Evolutionary conservation across 2,888 invertebrate genomes (phyloP), one percentile per base, ranked within the genome.

Genomic region (Timema podura): DNA sequence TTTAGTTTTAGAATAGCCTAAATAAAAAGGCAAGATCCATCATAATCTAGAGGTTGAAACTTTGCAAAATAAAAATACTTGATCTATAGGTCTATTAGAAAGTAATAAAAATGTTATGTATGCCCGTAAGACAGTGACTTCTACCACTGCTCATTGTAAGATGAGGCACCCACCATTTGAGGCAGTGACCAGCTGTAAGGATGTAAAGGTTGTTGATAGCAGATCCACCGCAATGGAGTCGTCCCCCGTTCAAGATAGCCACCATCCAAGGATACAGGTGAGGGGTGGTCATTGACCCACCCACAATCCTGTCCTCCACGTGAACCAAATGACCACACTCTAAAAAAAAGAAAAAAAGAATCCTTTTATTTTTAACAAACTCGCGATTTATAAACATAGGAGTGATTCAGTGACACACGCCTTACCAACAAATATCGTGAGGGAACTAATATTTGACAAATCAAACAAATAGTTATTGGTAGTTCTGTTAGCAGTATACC

Each of bases 151-250:
- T 30, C 30, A 30, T 30, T 30, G 30, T 30, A 30, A 30, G 30
- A 30, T 9, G 13, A 16, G 57, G 5, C 44, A 5, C 75, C 72
- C 79, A 86, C 87, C 85, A 84, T 79, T 83, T 83, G 54, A 86
- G 82, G 76, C 87, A 87, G 77, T 87, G 87, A 9, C 86, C 87
- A 16, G 87, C 87, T 48, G 85, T 85, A 7, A 87, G 76, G 1
- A 87, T 78, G 74, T 87, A 86, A 61, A 78, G 81, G 70, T 83
- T 80, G n/a, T 85, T 86, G 68, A 87, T 83, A 13, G 87, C 76
- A 0, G 85, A 82, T 0, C 85, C 86, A 0, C 86, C 86, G 64
- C 87, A 87, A 71, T 84, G 84, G 78, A 85, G 80, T 1, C 77
- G 76, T 7, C 82, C 80, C 0, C 80, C 79, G 70, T 83, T 81